Percentiles rank a stretch among this genome's conserved stretches.
phyloP scores from a whole-genome alignment of 1,140 invertebrate genomes.

The Proctacanthus coquilletti region DNA sequence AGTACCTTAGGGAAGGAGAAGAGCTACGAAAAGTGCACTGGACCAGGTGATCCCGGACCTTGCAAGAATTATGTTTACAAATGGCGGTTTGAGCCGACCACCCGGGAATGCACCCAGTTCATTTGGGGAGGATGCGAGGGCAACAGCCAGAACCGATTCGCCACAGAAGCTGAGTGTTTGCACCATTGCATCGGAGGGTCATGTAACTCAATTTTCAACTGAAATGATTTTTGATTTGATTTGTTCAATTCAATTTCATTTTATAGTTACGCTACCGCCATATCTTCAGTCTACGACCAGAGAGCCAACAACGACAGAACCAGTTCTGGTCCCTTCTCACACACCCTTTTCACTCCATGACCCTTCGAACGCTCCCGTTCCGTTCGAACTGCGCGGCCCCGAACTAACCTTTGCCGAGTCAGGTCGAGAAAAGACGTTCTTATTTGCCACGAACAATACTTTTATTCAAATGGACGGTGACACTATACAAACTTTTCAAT shows the following conservation, averaged over 20 bases:
- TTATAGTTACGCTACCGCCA: slow-evolving; percentile 24
- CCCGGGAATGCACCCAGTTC: slow-evolving; percentile 50
- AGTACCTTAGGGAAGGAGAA: slow-evolving; percentile 20
- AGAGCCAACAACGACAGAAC: slow-evolving; percentile 32
- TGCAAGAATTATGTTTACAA: slow-evolving; percentile 52
- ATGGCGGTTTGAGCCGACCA: slow-evolving; percentile 54
- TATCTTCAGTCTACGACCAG: slow-evolving; percentile 35
- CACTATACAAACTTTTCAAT: slow-evolving; percentile 69
- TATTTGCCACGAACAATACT: slow-evolving; percentile 74
- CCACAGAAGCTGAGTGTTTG: slow-evolving; percentile 53
- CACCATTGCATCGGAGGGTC: slow-evolving; percentile 42
- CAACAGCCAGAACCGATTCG: slow-evolving; percentile 60
- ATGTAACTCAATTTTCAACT: too few species aligned
- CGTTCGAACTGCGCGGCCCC: slow-evolving; percentile 51
- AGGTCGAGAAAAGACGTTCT: slow-evolving; percentile 60
- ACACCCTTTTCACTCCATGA: slow-evolving; percentile 11
- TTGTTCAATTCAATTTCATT: neutral
- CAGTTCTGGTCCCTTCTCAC: slow-evolving; percentile 26
- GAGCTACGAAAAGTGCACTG: slow-evolving; percentile 23
- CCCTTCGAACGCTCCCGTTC: slow-evolving; percentile 38
- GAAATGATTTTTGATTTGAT: neutral
- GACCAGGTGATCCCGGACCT: slow-evolving; percentile 35
- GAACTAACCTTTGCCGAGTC: slow-evolving; percentile 68
- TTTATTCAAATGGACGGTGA: slow-evolving; percentile 75
- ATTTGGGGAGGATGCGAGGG: slow-evolving; percentile 62